Evolutionary conservation across 2,113 vertebrate genomes (phyloP).

Genomic region (Lichenostomus cassidix): DNA sequence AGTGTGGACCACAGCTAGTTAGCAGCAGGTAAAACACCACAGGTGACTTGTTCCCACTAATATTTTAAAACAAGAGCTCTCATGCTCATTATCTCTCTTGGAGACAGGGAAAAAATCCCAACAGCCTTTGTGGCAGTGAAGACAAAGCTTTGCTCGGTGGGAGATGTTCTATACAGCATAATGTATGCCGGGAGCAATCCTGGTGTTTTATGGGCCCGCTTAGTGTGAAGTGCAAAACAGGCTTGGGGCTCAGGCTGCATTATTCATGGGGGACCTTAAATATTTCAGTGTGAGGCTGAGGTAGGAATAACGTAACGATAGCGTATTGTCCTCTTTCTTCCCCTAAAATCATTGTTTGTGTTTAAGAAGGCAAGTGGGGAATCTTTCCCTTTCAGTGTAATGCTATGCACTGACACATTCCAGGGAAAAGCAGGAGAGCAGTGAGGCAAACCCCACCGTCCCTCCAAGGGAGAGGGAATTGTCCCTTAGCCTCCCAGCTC

Average conservation of each 20-base stretch:
- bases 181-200: not conserved
- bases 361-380: not conserved
- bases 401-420: not conserved
- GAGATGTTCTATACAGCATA: not conserved
- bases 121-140: not conserved
- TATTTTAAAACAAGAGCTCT: not conserved
- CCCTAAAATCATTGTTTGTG: not conserved
- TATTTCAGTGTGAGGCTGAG: slow-evolving; percentile 41
- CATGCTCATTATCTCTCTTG: not conserved
- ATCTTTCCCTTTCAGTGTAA: not conserved
- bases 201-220: slow-evolving; percentile 12
- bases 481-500: fast-evolving
- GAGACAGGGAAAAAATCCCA: not conserved
- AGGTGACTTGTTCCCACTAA: not conserved
- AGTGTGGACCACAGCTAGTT: not conserved
- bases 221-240: slow-evolving; percentile 47
- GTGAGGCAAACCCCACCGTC: not conserved
- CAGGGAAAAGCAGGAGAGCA: not conserved
- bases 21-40: not conserved
- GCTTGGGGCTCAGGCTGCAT: slow-evolving; percentile 40
- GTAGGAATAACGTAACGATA: not conserved
- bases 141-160: slow-evolving; percentile 23
- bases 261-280: slow-evolving; percentile 55
- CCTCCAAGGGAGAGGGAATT: not conserved
- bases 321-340: not conserved